Percentiles rank a stretch among this genome's conserved stretches.
Evolutionary conservation across 2,888 invertebrate genomes (phyloP).

Genomic region (Cybosia mesomella): DNA sequence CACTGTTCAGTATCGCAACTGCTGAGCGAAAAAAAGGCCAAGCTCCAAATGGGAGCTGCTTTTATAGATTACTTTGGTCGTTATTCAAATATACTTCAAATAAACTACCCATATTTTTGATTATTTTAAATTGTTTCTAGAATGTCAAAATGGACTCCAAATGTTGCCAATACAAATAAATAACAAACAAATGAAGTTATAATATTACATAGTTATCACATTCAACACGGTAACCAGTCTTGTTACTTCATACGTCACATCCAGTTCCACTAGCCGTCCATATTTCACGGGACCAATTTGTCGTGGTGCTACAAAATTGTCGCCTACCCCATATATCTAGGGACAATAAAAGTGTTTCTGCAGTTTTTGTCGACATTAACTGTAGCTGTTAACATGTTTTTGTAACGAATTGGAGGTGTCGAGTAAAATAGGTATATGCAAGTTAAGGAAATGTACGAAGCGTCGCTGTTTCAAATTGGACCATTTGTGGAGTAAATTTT

Average conservation of each 20-base stretch:
- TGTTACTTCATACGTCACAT: conserved; percentile 23
- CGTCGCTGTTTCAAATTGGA: background rate
- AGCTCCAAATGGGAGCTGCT: too few species aligned
- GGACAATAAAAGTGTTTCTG: conserved; percentile 44
- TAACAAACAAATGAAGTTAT: background rate
- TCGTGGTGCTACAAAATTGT: conserved; percentile 55
- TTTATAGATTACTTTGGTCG: too few species aligned
- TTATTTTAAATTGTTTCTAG: too few species aligned
- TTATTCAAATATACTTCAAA: too few species aligned
- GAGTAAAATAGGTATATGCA: conserved; percentile 12
- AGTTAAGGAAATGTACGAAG: background rate
- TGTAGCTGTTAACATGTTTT: conserved; percentile 13
- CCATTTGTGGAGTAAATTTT: background rate
- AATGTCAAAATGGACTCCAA: too few species aligned
- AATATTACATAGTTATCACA: background rate
- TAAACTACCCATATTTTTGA: too few species aligned
- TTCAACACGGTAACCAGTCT: conserved; percentile 3
- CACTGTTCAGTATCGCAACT: too few species aligned
- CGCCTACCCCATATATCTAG: conserved; percentile 34
- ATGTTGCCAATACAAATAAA: background rate
- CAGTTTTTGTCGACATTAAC: conserved; percentile 16
- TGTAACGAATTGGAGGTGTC: conserved; percentile 16
- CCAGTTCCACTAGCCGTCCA: conserved; percentile 36
- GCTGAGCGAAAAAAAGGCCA: too few species aligned
- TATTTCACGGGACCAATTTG: conserved; percentile 62